Conservation (phyloP, 2,113 vertebrate species). For the Nematolebias whitei region DNA sequence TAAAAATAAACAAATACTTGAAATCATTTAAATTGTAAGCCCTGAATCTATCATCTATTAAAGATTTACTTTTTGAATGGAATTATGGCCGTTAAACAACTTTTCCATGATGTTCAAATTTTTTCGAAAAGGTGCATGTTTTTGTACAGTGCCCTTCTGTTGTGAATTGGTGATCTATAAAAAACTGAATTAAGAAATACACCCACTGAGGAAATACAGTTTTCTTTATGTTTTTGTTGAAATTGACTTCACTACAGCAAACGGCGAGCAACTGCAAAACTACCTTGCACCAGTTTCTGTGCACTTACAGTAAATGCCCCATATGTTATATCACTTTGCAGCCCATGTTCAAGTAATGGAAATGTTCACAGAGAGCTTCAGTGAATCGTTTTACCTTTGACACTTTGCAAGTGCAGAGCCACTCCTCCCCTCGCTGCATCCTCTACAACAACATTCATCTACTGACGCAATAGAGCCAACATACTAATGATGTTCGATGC, state of each 20-base stretch:
- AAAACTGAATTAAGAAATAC: too few relatives aligned
- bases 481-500: constrained; percentile 16
- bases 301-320: background rate
- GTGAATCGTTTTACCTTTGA: constrained; percentile 1
- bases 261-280: constrained; percentile 1
- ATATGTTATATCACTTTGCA: constrained; percentile 27
- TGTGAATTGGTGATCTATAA: too few relatives aligned
- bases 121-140: too few relatives aligned
- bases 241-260: constrained; percentile 10
- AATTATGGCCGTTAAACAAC: too few relatives aligned
- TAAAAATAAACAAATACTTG: too few relatives aligned
- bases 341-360: constrained; percentile 35
- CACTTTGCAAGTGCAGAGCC: constrained; percentile 1
- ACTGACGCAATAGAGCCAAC: background rate
- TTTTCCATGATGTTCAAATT: too few relatives aligned
- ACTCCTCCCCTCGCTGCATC: constrained; percentile 5
- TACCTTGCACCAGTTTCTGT: constrained; percentile 1
- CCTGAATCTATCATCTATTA: too few relatives aligned
- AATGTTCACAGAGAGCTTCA: constrained; percentile 26
- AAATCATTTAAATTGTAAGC: too few relatives aligned
- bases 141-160: constrained; percentile 4
- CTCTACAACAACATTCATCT: constrained; percentile 1
- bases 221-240: constrained; percentile 3
- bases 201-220: background rate
- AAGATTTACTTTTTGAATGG: too few relatives aligned